Base-by-base conservation (phyloP, 2,888 invertebrate genomes). In the Drosophila atripex region DNA sequence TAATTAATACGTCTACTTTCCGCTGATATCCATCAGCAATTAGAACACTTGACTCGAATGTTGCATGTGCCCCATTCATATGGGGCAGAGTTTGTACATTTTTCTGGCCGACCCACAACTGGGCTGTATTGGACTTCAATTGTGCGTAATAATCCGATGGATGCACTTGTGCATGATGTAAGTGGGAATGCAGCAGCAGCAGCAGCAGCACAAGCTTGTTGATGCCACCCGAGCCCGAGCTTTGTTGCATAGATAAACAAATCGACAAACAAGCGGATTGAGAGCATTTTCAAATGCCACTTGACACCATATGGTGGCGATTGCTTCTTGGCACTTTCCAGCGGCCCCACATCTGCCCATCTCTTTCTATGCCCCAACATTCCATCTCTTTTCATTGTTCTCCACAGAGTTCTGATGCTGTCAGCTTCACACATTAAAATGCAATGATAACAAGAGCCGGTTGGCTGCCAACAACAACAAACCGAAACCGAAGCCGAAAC, bases 231-330 rank as follows among this genome's bases (percentile, higher is more conserved):
- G 45, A 41, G 50, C 4, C 46, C 50, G 70, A 43, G 46, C 55
- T 59, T 72, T 73, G 64, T 72, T 73, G 50, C 75, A 72, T 77
- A 73, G 85, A 87, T 83, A 83, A 83, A 64, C 66, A 53, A 64
- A 69, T 58, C 58, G 68, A 69, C 59, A 49, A 69, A 78, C 77
- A 75, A 80, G 69, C 56, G 57, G 77, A 85, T 82, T 75, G 76
- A 87, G 71, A 87, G 88, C 82, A 77, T 87, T 87, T 83, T 82
- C 85, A 85, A 87, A 85, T 82, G 88, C 73, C 86, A 85, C 82
- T 83, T 83, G 88, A 83, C 82, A 83, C 88, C 88, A 85, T 85
- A 77, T 87, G 80, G 71, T 70, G 75, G 63, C 69, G 64, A 46
- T 46, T 70, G 73, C 61, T 73, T 61, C 75, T 69, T 65, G 57